Base-by-base conservation (phyloP, 2,797 vertebrate genomes). In the Benthosema pterotum region DNA sequence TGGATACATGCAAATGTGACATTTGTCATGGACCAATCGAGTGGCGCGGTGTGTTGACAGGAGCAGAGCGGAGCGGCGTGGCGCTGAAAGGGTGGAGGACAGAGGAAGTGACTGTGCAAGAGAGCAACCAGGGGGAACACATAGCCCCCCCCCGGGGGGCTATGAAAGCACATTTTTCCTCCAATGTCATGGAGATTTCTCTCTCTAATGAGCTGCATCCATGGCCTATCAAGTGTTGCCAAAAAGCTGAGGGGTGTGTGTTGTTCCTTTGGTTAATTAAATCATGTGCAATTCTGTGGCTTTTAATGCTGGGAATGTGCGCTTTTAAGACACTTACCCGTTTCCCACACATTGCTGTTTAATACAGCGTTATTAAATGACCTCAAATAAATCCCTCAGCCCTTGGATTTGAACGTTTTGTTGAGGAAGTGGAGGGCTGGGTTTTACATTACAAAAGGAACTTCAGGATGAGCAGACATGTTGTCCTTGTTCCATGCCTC, bases 141-240 rank as follows among this genome's bases (percentile, higher is more conserved):
- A 56, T n/a, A n/a, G n/a, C n/a, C n/a, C 54, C 67, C 59, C 71
- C 71, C 64, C 69, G 51, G 66, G 77, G 54, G 69, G 52, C 61
- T 46, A 59, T 66, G 68, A 75, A 77, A 77, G 71, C 52, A 79
- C 72, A 85, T 82, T 74, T 74, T 82, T 80, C 32, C 72, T 77
- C 60, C 67, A 74, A 46, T 78, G 77, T 83, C 79, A 84, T 78
- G 74, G 85, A 81, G 82, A 83, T 87, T 84, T 80, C 50, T 69
- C 51, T 72, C 58, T 47, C 76, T 78, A 82, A 83, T 78, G 71
- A 79, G 70, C 58, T 75, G 69, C 45, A 69, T 72, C 71, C 57
- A 54, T 54, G 54, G 55, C 51, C 74, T 71, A 69, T 82, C 65
- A 72, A 62, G 57, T 60, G 11, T 59, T 73, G 71, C 71, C 65